Evolutionary conservation across 2,113 vertebrate genomes (phyloP).

Genomic region (Rana temporaria): DNA sequence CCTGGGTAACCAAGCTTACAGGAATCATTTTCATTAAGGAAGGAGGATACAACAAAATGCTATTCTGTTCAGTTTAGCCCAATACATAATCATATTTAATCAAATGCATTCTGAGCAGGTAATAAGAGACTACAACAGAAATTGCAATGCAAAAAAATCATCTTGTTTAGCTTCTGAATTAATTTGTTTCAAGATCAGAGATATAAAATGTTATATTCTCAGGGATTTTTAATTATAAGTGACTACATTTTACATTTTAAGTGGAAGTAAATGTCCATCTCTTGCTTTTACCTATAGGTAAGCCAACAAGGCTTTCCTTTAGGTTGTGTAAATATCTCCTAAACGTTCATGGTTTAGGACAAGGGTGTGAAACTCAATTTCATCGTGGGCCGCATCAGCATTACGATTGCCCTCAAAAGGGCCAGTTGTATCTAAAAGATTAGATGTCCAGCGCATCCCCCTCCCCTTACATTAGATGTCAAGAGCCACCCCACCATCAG

Average conservation of each 20-base stretch:
- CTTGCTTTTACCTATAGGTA: too few species aligned
- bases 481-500: too few species aligned
- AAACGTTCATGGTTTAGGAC: too few species aligned
- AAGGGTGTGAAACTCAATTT: too few species aligned
- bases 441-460: too few species aligned
- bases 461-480: too few species aligned
- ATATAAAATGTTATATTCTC: conserved; percentile 49
- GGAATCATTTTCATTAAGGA: conserved; percentile 52
- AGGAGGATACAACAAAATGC: conserved; percentile 49
- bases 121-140: conserved; percentile 56
- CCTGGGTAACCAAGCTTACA: conserved; percentile 52
- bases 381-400: too few species aligned
- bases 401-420: too few species aligned
- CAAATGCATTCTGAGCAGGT: conserved; percentile 58
- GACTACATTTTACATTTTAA: conserved; percentile 49
- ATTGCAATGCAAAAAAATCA: conserved; percentile 55
- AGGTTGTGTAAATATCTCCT: too few species aligned
- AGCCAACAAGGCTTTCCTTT: too few species aligned
- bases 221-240: conserved; percentile 53
- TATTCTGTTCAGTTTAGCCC: conserved; percentile 53
- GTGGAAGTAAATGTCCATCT: too few species aligned
- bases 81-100: conserved; percentile 53
- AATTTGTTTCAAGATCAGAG: conserved; percentile 49
- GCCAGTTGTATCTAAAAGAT: too few species aligned
- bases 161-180: conserved; percentile 55